phyloP scores from a whole-genome alignment of 2,113 vertebrate genomes.

The Fulmarus glacialis region DNA sequence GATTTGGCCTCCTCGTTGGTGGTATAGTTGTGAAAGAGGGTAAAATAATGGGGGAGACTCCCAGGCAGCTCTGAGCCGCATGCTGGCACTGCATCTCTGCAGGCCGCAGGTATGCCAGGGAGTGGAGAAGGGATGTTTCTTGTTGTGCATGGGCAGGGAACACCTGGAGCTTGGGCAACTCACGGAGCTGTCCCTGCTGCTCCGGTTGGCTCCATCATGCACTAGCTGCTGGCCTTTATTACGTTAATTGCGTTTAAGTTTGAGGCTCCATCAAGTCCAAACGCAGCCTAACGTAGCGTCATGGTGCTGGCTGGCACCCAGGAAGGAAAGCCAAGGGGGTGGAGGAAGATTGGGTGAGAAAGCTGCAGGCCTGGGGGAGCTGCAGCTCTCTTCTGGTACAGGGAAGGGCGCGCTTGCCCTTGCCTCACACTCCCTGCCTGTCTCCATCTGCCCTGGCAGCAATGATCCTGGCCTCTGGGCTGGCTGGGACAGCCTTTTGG shows the following conservation, averaged over 20 bases:
- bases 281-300: not conserved
- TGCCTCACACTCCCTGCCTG: rapidly evolving
- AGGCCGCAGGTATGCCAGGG: not conserved
- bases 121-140: not conserved
- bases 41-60: not conserved
- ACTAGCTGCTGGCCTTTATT: not conserved
- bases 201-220: not conserved
- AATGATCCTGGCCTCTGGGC: not conserved
- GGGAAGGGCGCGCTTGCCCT: not conserved
- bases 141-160: not conserved
- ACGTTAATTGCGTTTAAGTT: not conserved
- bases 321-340: not conserved
- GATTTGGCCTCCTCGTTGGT: not conserved
- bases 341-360: not conserved
- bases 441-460: not conserved
- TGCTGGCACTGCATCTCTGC: not conserved
- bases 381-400: not conserved
- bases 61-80: not conserved
- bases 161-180: not conserved
- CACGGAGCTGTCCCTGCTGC: not conserved
- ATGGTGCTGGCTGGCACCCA: slow-evolving; percentile 64
- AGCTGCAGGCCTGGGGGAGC: not conserved
- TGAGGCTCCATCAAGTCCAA: slow-evolving; percentile 48
- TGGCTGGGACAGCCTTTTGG: not conserved
- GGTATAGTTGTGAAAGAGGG: slow-evolving; percentile 13